phyloP scores from a whole-genome alignment of 2,113 vertebrate species.

The Peromyscus californicus region DNA sequence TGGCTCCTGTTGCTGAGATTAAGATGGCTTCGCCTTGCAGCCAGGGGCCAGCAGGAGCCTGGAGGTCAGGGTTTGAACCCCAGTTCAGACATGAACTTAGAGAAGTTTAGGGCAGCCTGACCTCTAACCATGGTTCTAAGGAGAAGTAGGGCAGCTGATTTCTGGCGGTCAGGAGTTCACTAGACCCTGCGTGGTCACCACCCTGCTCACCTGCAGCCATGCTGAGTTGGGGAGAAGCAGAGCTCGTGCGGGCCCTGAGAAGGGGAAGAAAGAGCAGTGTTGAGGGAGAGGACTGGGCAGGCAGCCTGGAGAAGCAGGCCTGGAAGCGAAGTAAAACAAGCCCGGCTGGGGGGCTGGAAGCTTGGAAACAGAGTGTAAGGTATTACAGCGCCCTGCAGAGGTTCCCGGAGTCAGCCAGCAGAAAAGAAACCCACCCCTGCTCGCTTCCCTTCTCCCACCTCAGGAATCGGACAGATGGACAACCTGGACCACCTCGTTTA shows the following conservation, averaged over 20 bases:
- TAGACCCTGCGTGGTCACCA: background rate
- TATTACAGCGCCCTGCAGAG: background rate
- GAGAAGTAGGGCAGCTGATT: too few relatives aligned
- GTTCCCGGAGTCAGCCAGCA: background rate
- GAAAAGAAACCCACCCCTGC: background rate
- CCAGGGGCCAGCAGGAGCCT: background rate
- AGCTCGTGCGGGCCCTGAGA: background rate
- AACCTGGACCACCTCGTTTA: too few relatives aligned
- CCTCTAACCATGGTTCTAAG: background rate
- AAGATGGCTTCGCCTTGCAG: background rate
- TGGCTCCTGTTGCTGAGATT: background rate
- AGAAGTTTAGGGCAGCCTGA: background rate
- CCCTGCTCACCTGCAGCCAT: background rate
- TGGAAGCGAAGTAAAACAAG: background rate
- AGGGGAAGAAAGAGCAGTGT: background rate
- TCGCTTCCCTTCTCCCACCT: background rate
- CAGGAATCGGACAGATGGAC: background rate
- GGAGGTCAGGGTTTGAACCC: background rate
- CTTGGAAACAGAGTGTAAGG: background rate
- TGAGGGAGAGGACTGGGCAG: rapidly evolving
- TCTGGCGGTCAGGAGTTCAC: background rate
- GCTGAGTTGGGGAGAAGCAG: background rate
- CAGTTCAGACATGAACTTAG: background rate
- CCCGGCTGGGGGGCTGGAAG: background rate
- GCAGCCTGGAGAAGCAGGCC: background rate